Percentiles rank a stretch among this genome's conserved stretches.
These are phyloP conservation scores for Macquaria ambigua DNA, from an alignment of 2,113 vertebrate genomes.

Conservation along the genomic window DNA sequence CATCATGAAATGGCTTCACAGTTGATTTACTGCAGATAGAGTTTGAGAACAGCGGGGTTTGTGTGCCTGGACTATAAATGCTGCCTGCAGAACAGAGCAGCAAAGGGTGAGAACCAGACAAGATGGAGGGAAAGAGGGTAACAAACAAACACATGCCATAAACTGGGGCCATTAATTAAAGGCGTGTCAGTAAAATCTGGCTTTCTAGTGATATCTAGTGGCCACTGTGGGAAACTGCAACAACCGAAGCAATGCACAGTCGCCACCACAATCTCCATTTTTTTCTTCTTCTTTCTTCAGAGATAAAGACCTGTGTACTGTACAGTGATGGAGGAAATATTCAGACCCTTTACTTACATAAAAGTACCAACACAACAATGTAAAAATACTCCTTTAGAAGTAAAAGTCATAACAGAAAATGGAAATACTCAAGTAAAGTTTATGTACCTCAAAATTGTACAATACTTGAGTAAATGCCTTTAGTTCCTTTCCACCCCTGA, in stretches of 20 bases:
- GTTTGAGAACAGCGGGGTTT: not conserved
- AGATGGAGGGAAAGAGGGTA: not conserved
- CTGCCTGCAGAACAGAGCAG: not conserved
- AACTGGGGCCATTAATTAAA: not conserved
- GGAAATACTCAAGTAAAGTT: too few species aligned
- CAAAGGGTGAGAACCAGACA: not conserved
- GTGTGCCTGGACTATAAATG: not conserved
- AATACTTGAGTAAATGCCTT: too few species aligned
- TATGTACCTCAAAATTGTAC: too few species aligned
- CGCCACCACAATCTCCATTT: not conserved
- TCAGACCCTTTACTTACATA: not conserved
- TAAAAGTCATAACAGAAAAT: not conserved
- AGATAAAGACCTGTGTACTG: not conserved
- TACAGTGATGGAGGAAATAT: not conserved
- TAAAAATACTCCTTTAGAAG: not conserved
- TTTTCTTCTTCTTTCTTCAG: not conserved
- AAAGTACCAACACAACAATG: not conserved
- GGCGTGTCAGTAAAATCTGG: not conserved
- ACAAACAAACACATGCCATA: not conserved
- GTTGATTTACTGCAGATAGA: not conserved
- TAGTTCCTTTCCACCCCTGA: too few species aligned
- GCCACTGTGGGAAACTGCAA: not conserved
- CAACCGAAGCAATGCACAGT: rapidly evolving
- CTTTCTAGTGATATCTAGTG: conserved; percentile 29
- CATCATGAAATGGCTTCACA: not conserved